Conservation (phyloP, 2,113 vertebrate genomes). For the Pongo pygmaeus region DNA sequence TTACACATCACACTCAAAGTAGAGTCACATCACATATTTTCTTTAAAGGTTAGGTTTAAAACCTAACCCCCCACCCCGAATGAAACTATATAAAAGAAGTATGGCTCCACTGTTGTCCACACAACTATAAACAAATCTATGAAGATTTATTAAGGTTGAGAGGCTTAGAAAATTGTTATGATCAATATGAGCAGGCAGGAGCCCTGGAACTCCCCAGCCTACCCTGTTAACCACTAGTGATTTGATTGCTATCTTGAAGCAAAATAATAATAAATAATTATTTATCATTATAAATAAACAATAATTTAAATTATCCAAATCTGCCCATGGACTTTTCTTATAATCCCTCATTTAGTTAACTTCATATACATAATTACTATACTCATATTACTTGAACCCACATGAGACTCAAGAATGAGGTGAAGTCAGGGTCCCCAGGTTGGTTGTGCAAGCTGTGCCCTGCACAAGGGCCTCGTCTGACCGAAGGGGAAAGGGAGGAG, state of each 20-base stretch:
- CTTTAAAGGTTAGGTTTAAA: conserved; percentile 32
- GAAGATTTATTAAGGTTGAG: not conserved
- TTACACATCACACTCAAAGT: not conserved
- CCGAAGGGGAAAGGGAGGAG: not conserved
- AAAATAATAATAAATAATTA: no score
- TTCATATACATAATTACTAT: not conserved
- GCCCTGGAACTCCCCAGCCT: not conserved
- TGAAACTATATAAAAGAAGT: not conserved
- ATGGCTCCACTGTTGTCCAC: not conserved
- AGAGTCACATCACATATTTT: not conserved
- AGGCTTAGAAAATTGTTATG: not conserved
- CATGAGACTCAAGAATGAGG: not conserved
- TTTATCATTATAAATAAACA: no score
- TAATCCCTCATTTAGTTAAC: conserved; percentile 14
- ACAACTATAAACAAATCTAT: not conserved
- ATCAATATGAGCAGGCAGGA: not conserved
- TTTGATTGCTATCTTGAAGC: not conserved
- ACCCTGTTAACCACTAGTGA: not conserved
- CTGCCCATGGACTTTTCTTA: not conserved
- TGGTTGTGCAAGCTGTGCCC: not conserved
- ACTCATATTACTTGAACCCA: not conserved
- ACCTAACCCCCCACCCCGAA: not conserved
- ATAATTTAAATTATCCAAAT: not conserved
- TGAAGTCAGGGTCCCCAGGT: not conserved
- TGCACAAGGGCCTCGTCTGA: not conserved